Percentiles rank a stretch among this genome's conserved stretches.
These are phyloP conservation scores for Aphrocallistes beatrix DNA, from an alignment of 37 sponge, comb jelly and placozoan genomes.

Conservation along the genomic window DNA sequence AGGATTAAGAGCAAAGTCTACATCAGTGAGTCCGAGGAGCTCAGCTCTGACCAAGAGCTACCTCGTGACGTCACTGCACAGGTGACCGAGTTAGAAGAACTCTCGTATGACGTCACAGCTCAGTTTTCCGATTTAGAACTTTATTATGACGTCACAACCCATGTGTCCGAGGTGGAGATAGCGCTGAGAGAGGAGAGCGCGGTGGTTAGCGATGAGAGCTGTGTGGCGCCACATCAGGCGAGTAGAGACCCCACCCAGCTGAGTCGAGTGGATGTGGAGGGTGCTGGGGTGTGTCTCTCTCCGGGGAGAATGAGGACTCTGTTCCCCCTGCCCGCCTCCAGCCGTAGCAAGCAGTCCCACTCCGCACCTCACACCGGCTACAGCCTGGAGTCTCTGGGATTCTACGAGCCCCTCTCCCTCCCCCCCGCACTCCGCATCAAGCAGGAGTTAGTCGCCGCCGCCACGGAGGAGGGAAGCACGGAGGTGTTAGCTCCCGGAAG, in stretches of 20 bases:
- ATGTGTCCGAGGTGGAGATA: not conserved
- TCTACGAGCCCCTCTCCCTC: not conserved
- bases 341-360: not conserved
- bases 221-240: not conserved
- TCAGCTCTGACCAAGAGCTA: not conserved
- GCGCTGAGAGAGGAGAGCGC: not conserved
- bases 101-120: not conserved
- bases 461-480: too few relatives aligned
- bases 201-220: not conserved
- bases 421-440: not conserved
- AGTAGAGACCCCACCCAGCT: not conserved
- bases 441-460: not conserved
- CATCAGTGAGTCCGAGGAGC: not conserved
- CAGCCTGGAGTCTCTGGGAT: not conserved
- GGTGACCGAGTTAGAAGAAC: not conserved
- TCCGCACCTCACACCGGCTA: not conserved
- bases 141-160: not conserved
- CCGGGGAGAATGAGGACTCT: not conserved
- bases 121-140: not conserved
- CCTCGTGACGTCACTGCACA: not conserved
- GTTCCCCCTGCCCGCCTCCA: not conserved
- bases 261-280: not conserved
- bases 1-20: conserved; percentile 2
- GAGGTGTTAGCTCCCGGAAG: too few relatives aligned
- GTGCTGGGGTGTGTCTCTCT: not conserved